Evolutionary conservation across 2,888 invertebrate species (phyloP).

Genomic region (Ctenicera cuprea): DNA sequence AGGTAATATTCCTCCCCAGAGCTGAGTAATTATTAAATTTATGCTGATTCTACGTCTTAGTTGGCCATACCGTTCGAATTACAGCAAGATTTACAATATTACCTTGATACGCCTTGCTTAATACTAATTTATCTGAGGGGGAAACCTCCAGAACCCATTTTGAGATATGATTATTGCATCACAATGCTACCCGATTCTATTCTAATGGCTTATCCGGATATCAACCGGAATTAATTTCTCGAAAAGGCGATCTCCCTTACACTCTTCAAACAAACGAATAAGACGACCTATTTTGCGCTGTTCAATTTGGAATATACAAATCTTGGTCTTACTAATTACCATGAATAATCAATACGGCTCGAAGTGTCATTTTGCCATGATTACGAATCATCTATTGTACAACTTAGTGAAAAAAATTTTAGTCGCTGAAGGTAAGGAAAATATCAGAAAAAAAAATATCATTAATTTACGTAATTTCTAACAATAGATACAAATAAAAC

Average conservation of each 20-base stretch:
- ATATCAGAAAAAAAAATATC: too few species aligned
- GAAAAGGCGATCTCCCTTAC: not conserved
- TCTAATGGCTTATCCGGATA: conserved; percentile 38
- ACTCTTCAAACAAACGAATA: not conserved
- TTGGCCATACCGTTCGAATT: conserved; percentile 71
- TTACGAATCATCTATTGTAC: too few species aligned
- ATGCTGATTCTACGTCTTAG: conserved; percentile 75
- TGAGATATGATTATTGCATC: conserved; percentile 70
- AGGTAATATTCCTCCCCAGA: conserved; percentile 66
- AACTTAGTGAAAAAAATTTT: too few species aligned
- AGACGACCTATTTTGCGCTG: not conserved
- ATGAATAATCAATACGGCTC: too few species aligned
- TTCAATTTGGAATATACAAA: too few species aligned
- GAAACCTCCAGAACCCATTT: conserved; percentile 59
- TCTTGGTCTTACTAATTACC: too few species aligned
- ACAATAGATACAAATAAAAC: too few species aligned
- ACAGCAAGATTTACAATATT: conserved; percentile 74
- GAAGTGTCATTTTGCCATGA: too few species aligned
- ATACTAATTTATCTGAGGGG: conserved; percentile 72
- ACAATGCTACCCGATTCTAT: conserved; percentile 52
- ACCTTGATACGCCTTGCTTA: conserved; percentile 73
- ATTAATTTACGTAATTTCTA: too few species aligned
- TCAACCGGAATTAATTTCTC: conserved; percentile 38
- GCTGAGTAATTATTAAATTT: conserved; percentile 74
- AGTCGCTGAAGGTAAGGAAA: too few species aligned